These are phyloP conservation scores for Lutjanus campechanus DNA, from an alignment of 2,797 vertebrate genomes.

Conservation along the genomic window DNA sequence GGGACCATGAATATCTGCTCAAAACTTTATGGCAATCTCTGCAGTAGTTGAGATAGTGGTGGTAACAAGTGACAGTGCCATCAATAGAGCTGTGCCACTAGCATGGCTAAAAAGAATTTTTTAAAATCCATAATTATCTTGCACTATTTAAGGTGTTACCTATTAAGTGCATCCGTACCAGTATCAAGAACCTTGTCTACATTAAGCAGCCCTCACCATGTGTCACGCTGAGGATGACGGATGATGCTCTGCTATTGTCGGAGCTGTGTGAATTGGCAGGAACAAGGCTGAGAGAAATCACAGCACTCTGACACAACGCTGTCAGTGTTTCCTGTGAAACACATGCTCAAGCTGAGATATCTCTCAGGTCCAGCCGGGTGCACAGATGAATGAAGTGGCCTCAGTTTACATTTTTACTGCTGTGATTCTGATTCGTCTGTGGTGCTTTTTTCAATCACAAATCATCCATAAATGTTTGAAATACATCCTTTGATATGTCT, in stretches of 20 bases:
- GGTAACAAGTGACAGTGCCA: no score
- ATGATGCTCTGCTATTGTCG: slow-evolving; percentile 17
- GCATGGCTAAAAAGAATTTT: background rate
- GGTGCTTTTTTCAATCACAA: background rate
- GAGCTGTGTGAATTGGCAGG: slow-evolving; percentile 37
- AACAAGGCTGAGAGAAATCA: slow-evolving; percentile 39
- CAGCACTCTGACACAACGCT: slow-evolving; percentile 20
- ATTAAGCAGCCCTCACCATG: background rate
- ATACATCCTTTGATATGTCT: background rate
- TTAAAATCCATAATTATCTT: background rate
- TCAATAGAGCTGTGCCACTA: background rate
- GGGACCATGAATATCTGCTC: background rate
- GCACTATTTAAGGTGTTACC: background rate
- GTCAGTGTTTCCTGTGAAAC: slow-evolving; percentile 35
- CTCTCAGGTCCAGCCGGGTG: slow-evolving; percentile 6
- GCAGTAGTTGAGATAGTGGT: background rate
- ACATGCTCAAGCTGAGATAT: background rate
- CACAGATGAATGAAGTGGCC: slow-evolving; percentile 17
- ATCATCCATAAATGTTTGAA: background rate
- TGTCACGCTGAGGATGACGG: slow-evolving; percentile 27
- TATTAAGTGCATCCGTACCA: background rate
- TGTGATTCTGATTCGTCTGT: slow-evolving; percentile 13
- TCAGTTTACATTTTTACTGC: background rate
- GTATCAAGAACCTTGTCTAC: background rate
- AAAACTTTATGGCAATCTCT: background rate